Evolutionary conservation across 1,140 invertebrate species (phyloP).

Genomic region (Gryllus bimaculatus): DNA sequence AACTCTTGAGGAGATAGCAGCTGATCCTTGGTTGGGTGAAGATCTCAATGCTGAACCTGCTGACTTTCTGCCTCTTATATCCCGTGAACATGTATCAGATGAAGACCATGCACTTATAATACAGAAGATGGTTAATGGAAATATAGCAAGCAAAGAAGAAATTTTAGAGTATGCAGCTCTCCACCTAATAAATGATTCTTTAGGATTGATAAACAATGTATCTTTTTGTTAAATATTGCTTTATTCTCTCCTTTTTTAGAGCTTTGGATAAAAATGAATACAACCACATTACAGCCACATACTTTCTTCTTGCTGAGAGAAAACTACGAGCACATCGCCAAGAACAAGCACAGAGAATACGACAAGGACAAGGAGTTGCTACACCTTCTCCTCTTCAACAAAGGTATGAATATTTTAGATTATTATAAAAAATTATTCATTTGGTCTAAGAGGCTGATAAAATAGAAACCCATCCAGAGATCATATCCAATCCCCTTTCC

Average conservation of each 20-base stretch:
- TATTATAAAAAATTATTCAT: no score
- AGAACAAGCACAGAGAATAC: slow-evolving; percentile 37
- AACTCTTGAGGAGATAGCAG: slow-evolving; percentile 76
- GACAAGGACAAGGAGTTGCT: slow-evolving; percentile 6
- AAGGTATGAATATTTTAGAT: not conserved
- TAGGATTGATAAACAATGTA: not conserved
- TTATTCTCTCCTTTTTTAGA: slow-evolving; percentile 38
- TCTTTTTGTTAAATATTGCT: not conserved
- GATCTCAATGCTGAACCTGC: slow-evolving; percentile 31
- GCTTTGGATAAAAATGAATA: slow-evolving; percentile 93
- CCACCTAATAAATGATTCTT: not conserved
- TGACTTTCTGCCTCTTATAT: slow-evolving; percentile 63
- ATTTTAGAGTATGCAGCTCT: slow-evolving; percentile 65
- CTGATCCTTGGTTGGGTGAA: slow-evolving; percentile 73
- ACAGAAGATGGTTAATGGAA: slow-evolving; percentile 92
- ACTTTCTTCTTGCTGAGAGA: slow-evolving; percentile 91
- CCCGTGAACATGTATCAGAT: slow-evolving; percentile 73
- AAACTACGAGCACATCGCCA: slow-evolving; percentile 66
- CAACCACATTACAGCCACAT: slow-evolving; percentile 97
- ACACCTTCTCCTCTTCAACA: not conserved
- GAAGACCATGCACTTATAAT: slow-evolving; percentile 88
- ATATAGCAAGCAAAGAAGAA: slow-evolving; percentile 87
- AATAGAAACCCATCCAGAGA: no score
- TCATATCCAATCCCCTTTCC: no score
- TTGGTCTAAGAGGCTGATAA: no score